Base-by-base conservation (phyloP, 2,113 vertebrate genomes). In the Tringa solitaria region DNA sequence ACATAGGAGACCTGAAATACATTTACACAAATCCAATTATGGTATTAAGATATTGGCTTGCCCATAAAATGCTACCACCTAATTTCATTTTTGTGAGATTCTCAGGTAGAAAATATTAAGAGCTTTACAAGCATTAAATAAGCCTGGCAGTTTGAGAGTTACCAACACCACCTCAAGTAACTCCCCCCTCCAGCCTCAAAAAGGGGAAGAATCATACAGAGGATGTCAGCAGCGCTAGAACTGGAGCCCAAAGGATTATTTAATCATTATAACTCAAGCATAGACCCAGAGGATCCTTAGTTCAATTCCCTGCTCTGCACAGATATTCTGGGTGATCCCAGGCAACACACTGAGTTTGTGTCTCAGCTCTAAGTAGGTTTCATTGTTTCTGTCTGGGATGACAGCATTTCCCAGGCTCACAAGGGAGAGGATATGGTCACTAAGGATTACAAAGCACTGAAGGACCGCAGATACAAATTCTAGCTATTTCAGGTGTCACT, bases 1-100 rank as follows among this genome's bases (percentile, higher is more conserved):
- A 99, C 99, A 84, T 99, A 99, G 22, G 99, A 99, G 41, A 99
- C 99, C 99, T 99, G 94, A 67, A 68, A 95, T 4, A 91, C 67
- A 91, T 90, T 77, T 46, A 60, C 48, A 94, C 46, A 93, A 92
- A 95, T 91, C 43, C 89, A 96, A 69, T 90, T 57, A 90, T 12
- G 50, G 50, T 46, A 90, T 88, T 88, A 93, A 93, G 84, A 84
- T 32, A 79, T 0, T 83, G 87, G 65, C 48, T 28, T 24, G 51
- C 60, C 27, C 32, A 53, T 18, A 54, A 93, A 84, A 84, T 8
- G 15, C 50, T 35, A 73, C 28, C 57, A 60, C 15, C 32, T 76
- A 18, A 68, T 23, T 92, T 60, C 39, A 63, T 45, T 70, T 75
- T 48, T 39, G 19, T 48, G 33, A 87, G 41, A 12, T 26, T 61